phyloP scores from a whole-genome alignment of 1,140 invertebrate species.

The Pseudomyrmex flavicornis region DNA sequence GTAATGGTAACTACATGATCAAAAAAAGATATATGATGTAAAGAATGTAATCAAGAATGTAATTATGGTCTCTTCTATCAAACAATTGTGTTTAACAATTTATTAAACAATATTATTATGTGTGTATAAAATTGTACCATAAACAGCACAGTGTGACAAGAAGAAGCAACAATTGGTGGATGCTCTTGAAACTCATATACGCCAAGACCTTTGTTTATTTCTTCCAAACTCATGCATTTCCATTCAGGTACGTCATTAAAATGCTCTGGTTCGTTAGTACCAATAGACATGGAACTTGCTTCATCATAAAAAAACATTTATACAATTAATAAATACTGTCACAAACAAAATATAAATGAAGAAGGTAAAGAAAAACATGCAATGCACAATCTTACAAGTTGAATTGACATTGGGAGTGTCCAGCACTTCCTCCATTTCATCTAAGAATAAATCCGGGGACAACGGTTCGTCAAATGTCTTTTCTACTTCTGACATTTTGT shows the following conservation, averaged over 20 bases:
- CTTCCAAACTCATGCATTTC: constrained; percentile 83
- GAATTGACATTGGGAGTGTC: constrained; percentile 33
- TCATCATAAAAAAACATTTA: not conserved
- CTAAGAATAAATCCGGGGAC: constrained; percentile 76
- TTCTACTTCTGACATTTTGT: constrained; percentile 72
- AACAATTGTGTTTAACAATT: no score
- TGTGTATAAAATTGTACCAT: constrained; percentile 69
- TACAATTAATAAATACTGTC: not conserved
- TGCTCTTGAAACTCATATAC: constrained; percentile 79
- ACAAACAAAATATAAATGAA: constrained; percentile 60
- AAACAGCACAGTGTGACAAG: constrained; percentile 81
- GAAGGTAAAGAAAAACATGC: constrained; percentile 5
- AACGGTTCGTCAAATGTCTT: constrained; percentile 75
- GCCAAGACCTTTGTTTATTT: constrained; percentile 80
- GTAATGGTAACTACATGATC: constrained; percentile 78
- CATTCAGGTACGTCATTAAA: constrained; percentile 76
- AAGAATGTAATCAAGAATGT: no score
- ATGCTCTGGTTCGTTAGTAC: constrained; percentile 75
- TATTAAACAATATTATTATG: not conserved
- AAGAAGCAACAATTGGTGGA: constrained; percentile 79
- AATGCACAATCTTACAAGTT: constrained; percentile 23
- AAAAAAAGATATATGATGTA: constrained; percentile 22
- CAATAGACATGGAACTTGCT: constrained; percentile 74
- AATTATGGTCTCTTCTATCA: no score
- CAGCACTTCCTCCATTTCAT: constrained; percentile 61